Percentiles rank a stretch among this genome's conserved stretches.
These are phyloP conservation scores for Galagoides demidoff DNA, from an alignment of 2,797 vertebrate species.

Conservation along the genomic window DNA sequence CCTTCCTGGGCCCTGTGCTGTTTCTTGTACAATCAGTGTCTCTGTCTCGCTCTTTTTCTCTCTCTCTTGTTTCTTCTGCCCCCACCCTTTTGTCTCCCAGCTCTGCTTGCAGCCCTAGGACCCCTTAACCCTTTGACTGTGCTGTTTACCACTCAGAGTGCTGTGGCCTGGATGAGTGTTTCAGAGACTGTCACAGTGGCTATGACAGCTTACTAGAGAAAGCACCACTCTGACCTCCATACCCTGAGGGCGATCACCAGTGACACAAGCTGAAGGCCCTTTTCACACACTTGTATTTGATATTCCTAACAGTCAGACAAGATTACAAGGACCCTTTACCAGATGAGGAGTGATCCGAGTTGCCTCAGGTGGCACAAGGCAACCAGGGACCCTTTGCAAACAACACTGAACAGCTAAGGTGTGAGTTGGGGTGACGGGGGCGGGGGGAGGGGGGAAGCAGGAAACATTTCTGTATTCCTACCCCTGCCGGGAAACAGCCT, in stretches of 20 bases:
- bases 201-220: not conserved
- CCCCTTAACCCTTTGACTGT: not conserved
- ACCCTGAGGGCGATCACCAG: not conserved
- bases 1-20: not conserved
- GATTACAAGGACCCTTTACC: not conserved
- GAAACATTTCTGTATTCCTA: not conserved
- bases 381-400: not conserved
- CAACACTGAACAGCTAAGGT: not conserved
- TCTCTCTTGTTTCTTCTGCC: not conserved
- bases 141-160: not conserved
- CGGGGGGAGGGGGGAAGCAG: not conserved
- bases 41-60: no score
- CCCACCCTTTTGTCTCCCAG: not conserved
- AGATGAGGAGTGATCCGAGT: not conserved
- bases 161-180: not conserved
- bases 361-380: not conserved
- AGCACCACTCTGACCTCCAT: no score
- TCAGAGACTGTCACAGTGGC: rapidly evolving
- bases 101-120: not conserved
- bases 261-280: not conserved
- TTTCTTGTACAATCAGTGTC: no score
- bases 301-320: not conserved
- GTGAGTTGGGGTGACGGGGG: no score
- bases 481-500: rapidly evolving
- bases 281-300: not conserved